phyloP scores from a whole-genome alignment of 2,888 invertebrate species.

The Lepidocyrtoides sp. region DNA sequence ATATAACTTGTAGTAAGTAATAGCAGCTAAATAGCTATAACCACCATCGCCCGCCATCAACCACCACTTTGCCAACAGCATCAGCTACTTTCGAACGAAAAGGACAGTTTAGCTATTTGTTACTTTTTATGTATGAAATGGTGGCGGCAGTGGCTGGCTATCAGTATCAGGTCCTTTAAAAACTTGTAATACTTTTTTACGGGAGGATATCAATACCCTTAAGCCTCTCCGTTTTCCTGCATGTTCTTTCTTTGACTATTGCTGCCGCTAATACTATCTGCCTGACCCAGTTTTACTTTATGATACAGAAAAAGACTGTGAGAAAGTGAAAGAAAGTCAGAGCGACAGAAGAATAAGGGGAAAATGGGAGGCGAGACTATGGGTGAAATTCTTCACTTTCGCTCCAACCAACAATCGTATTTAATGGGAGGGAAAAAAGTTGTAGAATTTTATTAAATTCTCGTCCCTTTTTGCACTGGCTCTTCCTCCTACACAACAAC shows the following conservation, averaged over 20 bases:
- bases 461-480: constrained; percentile 14
- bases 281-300: constrained; percentile 78
- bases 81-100: constrained; percentile 51
- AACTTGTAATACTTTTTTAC: constrained; percentile 71
- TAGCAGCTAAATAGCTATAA: constrained; percentile 23
- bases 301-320: constrained; percentile 61
- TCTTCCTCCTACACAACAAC: background rate
- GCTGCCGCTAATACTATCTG: constrained; percentile 54
- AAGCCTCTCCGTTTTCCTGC: constrained; percentile 53
- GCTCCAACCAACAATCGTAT: constrained; percentile 71
- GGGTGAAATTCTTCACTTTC: constrained; percentile 76
- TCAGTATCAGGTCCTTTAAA: constrained; percentile 61
- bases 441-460: constrained; percentile 80
- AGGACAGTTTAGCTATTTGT: constrained; percentile 76
- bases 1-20: too few relatives aligned
- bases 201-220: constrained; percentile 76
- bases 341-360: constrained; percentile 11
- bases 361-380: constrained; percentile 51
- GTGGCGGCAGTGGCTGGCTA: background rate
- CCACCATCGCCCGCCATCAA: constrained; percentile 14
- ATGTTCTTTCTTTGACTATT: background rate
- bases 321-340: constrained; percentile 55
- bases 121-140: constrained; percentile 62
- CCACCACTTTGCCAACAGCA: background rate
- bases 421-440: constrained; percentile 80